Conservation (phyloP, 2,888 invertebrate genomes). For the Alitta virens region DNA sequence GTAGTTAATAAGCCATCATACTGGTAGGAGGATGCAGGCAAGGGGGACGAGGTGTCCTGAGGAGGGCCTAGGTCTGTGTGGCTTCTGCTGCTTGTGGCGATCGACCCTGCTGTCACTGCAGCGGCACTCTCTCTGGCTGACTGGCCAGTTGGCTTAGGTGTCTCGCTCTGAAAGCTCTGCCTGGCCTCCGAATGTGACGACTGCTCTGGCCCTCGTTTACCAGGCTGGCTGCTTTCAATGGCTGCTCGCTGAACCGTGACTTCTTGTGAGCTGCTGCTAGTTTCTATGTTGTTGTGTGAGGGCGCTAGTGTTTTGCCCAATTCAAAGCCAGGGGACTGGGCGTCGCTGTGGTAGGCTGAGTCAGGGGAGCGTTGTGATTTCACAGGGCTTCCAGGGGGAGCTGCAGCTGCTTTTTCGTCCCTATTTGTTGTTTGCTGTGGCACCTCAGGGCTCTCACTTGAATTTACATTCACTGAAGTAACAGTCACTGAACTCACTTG, state of each 20-base stretch:
- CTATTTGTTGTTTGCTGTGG: not conserved
- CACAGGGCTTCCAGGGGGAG: not conserved
- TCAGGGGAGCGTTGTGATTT: conserved; percentile 4
- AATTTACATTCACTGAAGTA: too few species aligned
- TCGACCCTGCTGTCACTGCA: not conserved
- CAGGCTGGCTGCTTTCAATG: not conserved
- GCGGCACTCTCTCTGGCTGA: not conserved
- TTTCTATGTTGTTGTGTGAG: not conserved
- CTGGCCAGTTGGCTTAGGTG: not conserved
- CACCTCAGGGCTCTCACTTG: not conserved
- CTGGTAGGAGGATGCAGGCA: too few species aligned
- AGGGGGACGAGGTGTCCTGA: too few species aligned
- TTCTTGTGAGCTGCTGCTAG: conserved; percentile 10
- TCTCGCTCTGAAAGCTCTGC: not conserved
- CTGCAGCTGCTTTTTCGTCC: too few species aligned
- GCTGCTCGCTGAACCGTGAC: conserved; percentile 10
- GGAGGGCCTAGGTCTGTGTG: not conserved
- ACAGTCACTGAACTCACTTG: too few species aligned
- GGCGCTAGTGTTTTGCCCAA: not conserved
- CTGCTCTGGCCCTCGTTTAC: too few species aligned
- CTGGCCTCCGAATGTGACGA: not conserved
- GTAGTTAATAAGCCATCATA: too few species aligned
- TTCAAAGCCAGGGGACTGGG: conserved; percentile 7
- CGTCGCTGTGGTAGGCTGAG: conserved; percentile 15
- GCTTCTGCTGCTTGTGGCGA: not conserved